phyloP scores from a whole-genome alignment of 2,113 vertebrate species.

The Psilopsiagon aymara region DNA sequence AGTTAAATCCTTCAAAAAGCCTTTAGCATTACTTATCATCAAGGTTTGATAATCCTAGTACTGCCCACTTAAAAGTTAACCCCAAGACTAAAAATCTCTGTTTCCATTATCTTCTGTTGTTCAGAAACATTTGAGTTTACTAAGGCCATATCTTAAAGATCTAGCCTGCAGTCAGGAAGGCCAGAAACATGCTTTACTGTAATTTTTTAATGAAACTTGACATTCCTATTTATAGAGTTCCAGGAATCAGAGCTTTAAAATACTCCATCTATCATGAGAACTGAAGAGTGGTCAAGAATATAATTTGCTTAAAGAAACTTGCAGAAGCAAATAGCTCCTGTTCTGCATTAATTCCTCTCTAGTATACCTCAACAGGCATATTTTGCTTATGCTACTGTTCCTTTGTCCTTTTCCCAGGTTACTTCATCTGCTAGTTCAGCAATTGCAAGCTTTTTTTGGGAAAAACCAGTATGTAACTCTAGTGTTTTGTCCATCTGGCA shows the following conservation, averaged over 20 bases:
- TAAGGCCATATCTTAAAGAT: background rate
- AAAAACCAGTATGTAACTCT: background rate
- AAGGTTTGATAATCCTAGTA: background rate
- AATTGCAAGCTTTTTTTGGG: background rate
- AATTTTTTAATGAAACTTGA: background rate
- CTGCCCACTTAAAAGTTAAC: background rate
- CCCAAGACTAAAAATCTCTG: background rate
- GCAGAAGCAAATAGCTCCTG: background rate
- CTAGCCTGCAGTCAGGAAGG: background rate
- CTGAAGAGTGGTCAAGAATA: slow-evolving; percentile 32
- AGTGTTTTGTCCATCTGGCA: background rate
- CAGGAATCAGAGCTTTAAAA: background rate
- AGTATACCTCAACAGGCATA: background rate
- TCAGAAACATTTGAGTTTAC: background rate
- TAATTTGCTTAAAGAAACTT: background rate
- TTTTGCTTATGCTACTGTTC: background rate
- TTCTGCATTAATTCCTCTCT: background rate
- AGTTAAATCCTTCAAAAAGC: background rate
- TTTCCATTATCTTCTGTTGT: background rate
- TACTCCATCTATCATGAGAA: background rate
- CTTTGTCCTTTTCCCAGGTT: slow-evolving; percentile 9
- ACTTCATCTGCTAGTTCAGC: background rate
- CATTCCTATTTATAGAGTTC: background rate
- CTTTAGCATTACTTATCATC: background rate
- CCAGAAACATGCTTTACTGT: background rate